Evolutionary conservation across 2,113 vertebrate genomes (phyloP).

Genomic region (Rhinolophus ferrumequinum): DNA sequence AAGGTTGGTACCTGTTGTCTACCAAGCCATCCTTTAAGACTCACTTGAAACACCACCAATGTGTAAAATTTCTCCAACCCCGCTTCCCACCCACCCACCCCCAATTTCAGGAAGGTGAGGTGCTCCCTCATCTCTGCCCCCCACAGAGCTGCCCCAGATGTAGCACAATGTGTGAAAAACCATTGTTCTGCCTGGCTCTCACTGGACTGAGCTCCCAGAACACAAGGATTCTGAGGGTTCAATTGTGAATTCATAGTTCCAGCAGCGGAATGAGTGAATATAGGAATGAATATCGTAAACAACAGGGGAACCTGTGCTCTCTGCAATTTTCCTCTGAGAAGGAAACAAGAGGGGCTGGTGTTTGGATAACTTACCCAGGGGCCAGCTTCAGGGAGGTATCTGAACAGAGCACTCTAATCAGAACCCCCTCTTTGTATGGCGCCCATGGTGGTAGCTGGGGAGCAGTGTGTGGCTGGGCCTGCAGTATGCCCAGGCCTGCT

Average conservation of each 20-base stretch:
- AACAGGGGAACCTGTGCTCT: neutral
- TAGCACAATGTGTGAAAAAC: neutral
- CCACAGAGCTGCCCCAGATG: no score
- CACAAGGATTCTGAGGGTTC: neutral
- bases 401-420: rapidly evolving
- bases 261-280: neutral
- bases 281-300: neutral
- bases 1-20: neutral
- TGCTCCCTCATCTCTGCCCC: neutral
- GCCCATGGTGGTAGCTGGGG: neutral
- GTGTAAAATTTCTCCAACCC: neutral
- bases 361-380: neutral
- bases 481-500: rapidly evolving
- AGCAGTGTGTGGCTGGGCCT: rapidly evolving
- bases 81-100: neutral
- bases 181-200: neutral
- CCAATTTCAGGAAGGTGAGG: neutral
- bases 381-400: neutral
- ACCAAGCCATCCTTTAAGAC: neutral
- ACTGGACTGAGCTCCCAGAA: neutral
- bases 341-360: neutral
- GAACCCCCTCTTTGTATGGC: neutral
- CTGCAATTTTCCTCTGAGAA: neutral
- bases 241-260: neutral
- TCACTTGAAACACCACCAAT: neutral